Evolutionary conservation across 1,140 invertebrate species (phyloP), one percentile per base, ranked within the genome.

Genomic region (Drosophila fuyamai): DNA sequence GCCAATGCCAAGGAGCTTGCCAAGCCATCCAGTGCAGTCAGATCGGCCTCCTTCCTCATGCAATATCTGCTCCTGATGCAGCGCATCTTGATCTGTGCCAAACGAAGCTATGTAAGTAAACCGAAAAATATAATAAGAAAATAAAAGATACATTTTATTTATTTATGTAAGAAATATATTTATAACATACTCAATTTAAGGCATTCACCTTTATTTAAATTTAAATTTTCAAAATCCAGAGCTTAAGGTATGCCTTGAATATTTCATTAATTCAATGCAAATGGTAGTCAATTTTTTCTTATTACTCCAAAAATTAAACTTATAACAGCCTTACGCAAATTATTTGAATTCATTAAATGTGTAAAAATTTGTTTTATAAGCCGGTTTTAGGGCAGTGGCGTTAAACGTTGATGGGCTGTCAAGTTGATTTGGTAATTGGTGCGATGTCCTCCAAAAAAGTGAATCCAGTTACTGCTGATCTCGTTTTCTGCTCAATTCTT

Each of bases 31-130:
- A 59, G 56, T 27, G 59, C 66, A 48, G 60, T 68, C 29, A 48
- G 46, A 5, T 65, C 77, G 29, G 93, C 93, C 44, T 93, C 93
- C 55, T 92, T 93, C 40, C 65, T 93, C 35, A 93, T 93, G 93
- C 94, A 93, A 72, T 94, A 94, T 79, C 66, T 95, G 78, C 93
- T 95, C 36, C 79, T 95, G 18, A 93, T 95, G 50, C 94, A 95
- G 81, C 94, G 95, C 60, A 95, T 95, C 90, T 92, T 95, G 53
- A 89, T 95, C 58, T 94, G 93, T 73, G 93, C 93, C 29, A 94
- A 93, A 70, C 93, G 95, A 66, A 94, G 94, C 91, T 95, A 94
- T 91, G 95, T 95, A 90, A 95, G 94, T 93, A 79, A 18, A 23
- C 7, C 7, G 14, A 1, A 12, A 53, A 18, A 18, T 35, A 8